Evolutionary conservation across 1,140 invertebrate genomes (phyloP).

Genomic region (Brachionus koreanus): DNA sequence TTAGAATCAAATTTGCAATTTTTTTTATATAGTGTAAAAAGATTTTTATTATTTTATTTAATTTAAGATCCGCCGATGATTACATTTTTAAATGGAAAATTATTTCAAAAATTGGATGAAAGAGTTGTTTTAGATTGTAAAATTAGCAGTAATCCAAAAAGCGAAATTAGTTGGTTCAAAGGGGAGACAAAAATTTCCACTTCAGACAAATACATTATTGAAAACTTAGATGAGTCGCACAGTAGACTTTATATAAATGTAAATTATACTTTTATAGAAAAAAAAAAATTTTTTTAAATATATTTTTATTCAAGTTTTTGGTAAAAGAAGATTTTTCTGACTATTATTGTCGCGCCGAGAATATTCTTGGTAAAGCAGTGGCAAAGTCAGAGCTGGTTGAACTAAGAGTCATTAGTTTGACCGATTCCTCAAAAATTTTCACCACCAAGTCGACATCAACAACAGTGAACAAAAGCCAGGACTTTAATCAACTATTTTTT

Average conservation of each 20-base stretch:
- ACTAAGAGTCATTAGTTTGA: neutral
- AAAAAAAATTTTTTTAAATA: neutral
- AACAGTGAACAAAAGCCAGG: neutral
- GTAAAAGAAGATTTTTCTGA: neutral
- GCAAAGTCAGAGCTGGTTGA: constrained; percentile 17
- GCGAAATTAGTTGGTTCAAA: constrained; percentile 18
- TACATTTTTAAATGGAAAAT: constrained; percentile 3
- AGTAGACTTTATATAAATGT: constrained; percentile 27
- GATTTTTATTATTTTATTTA: neutral
- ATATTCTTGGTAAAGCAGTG: constrained; percentile 3
- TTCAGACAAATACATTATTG: neutral
- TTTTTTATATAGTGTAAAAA: neutral
- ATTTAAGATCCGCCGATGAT: constrained; percentile 30
- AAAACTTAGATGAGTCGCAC: constrained; percentile 8
- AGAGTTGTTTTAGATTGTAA: constrained; percentile 36
- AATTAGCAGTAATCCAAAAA: constrained; percentile 31
- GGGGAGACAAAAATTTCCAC: neutral
- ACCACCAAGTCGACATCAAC: neutral
- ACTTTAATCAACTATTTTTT: neutral
- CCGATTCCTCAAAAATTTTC: constrained; percentile 4
- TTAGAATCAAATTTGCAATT: neutral
- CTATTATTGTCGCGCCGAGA: constrained; percentile 23
- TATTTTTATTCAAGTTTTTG: neutral
- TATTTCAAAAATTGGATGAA: constrained; percentile 29
- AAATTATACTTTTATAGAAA: neutral